phyloP scores from a whole-genome alignment of 2,797 vertebrate species.

The Balearica regulorum region DNA sequence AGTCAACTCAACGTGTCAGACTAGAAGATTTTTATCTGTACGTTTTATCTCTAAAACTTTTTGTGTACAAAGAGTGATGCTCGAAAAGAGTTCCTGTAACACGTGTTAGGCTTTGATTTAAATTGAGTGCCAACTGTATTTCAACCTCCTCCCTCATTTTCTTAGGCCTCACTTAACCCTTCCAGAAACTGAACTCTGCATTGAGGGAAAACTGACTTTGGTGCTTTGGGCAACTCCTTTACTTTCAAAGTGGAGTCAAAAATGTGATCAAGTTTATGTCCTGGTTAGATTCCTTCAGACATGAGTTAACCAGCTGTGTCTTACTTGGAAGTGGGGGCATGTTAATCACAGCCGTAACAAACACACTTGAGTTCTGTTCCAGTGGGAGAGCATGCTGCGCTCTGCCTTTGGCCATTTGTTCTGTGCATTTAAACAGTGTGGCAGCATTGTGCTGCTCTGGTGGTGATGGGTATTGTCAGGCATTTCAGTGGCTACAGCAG shows the following conservation, averaged over 20 bases:
- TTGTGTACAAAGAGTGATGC: background rate
- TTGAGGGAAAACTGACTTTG: background rate
- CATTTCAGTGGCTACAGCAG: background rate
- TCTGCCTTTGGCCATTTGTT: rapidly evolving
- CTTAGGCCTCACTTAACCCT: background rate
- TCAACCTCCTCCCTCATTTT: background rate
- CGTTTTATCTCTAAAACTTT: background rate
- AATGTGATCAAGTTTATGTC: background rate
- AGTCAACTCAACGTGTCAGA: background rate
- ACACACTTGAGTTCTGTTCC: background rate
- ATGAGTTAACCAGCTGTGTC: background rate
- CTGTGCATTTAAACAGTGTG: background rate
- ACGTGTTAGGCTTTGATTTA: background rate
- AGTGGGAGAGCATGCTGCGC: background rate
- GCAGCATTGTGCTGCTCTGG: rapidly evolving
- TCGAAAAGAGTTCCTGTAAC: background rate
- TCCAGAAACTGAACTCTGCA: background rate
- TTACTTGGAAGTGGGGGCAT: background rate
- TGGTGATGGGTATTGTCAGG: background rate
- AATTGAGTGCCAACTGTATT: background rate
- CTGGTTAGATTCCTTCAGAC: background rate
- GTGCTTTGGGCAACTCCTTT: background rate
- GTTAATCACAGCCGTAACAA: background rate
- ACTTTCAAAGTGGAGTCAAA: background rate
- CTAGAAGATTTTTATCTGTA: background rate